Base-by-base conservation (phyloP, 2,797 vertebrate genomes). In the Hoplostethus atlanticus region DNA sequence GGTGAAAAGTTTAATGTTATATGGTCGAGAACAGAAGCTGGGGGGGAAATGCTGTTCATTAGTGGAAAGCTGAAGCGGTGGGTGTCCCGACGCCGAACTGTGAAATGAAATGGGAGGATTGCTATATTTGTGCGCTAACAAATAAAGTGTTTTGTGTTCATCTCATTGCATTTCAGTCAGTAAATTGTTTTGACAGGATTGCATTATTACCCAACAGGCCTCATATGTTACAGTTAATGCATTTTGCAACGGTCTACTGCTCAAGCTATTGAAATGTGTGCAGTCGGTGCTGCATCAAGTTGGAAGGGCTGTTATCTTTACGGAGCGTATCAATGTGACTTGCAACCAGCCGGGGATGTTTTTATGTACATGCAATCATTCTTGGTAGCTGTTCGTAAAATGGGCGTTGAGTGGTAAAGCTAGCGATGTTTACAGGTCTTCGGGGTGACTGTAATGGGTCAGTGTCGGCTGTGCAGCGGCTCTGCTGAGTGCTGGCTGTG, bases 1-100 rank as follows among this genome's bases (percentile, higher is more conserved):
- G 81, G 77, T 69, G 34, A 83, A 79, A 76, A 13, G 53, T 76
- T 65, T 34, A 63, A 69, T 70, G 47, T 74, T 51, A 48, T 52
- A 63, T 68, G 51, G 54, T 63, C 59, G 51, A 80, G 79, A 77
- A 77, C 64, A 76, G 74, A 79, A 71, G 42, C 42, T 40, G 30
- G 59, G 17, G 71, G 71, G 64, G 54, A 74, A 69, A 84, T 69
- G 25, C 36, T 68, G 38, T 76, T 88, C 52, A 71, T 81, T 83
- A 81, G 73, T 64, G 57, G 64, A 83, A 89, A 85, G 80, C 75
- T 61, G 59, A 83, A 74, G 30, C 25, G 63, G 60, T 71, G 63
- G 70, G 72, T 79, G 75, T 81, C 74, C 65, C 48, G 55, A 70
- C 40, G 68, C 65, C 71, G 64, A 64, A 69, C 58, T 57, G 40